Conservation (phyloP, 2,797 vertebrate genomes). For the Helostoma temminkii region DNA sequence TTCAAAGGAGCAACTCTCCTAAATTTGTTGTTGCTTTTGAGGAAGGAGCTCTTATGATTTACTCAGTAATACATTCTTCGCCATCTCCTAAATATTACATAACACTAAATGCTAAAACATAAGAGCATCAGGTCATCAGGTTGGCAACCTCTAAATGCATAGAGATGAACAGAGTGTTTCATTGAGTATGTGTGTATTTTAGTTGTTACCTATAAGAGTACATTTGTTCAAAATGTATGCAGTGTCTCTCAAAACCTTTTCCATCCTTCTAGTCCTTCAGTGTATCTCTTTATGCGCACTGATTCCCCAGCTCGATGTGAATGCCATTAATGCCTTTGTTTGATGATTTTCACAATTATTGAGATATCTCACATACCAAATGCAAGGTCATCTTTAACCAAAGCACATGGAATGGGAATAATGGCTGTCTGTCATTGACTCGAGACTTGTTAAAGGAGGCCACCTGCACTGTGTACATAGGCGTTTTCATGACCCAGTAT, state of each 20-base stretch:
- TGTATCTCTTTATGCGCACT: not conserved
- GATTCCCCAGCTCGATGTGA: not conserved
- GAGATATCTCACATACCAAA: constrained; percentile 17
- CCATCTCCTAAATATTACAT: constrained; percentile 22
- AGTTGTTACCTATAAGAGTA: too few species aligned
- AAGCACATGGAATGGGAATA: constrained; percentile 21
- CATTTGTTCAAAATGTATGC: too few species aligned
- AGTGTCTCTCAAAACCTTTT: not conserved
- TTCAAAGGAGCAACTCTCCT: constrained; percentile 21
- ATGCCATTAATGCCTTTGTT: not conserved
- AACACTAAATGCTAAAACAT: constrained; percentile 10
- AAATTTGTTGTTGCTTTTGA: constrained; percentile 51
- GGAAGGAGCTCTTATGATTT: constrained; percentile 53
- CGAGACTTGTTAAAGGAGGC: constrained; percentile 47
- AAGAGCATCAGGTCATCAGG: not conserved
- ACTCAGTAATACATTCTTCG: constrained; percentile 18
- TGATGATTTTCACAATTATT: constrained; percentile 13
- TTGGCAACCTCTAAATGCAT: not conserved
- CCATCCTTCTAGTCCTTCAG: not conserved
- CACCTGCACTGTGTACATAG: constrained; percentile 50
- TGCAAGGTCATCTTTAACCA: constrained; percentile 13
- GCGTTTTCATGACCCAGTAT: constrained; percentile 22
- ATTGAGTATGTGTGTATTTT: not conserved
- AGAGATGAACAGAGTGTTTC: not conserved
- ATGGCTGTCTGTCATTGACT: constrained; percentile 40